These are phyloP conservation scores for Menidia beryllina DNA, from an alignment of 2,113 vertebrate genomes.

Conservation along the genomic window DNA sequence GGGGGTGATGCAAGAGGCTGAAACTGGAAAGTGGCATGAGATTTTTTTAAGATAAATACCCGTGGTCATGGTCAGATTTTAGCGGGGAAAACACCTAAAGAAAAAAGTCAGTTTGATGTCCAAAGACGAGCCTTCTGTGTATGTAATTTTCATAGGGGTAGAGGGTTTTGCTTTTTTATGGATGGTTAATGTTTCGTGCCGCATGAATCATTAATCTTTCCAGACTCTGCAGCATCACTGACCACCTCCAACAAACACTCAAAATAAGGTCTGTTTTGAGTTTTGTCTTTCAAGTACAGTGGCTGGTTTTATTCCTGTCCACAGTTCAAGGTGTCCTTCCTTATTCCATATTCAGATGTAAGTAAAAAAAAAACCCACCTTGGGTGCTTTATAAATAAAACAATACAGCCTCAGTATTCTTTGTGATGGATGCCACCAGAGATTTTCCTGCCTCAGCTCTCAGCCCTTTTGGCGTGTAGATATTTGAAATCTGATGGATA, in stretches of 20 bases:
- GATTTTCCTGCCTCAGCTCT: constrained; percentile 61
- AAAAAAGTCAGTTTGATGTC: neutral
- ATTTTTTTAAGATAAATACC: constrained; percentile 24
- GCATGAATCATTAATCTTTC: constrained; percentile 12
- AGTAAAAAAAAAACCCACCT: constrained; percentile 37
- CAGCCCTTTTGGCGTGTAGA: constrained; percentile 51
- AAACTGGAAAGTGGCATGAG: constrained; percentile 24
- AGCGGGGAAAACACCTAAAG: neutral
- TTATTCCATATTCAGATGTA: constrained; percentile 65
- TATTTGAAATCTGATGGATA: constrained; percentile 58
- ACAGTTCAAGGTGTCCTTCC: constrained; percentile 70
- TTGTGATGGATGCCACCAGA: constrained; percentile 62
- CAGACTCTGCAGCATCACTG: constrained; percentile 1
- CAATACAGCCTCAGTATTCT: constrained; percentile 60
- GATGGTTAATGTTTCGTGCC: neutral
- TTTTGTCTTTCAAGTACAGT: constrained; percentile 29
- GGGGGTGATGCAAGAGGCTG: constrained; percentile 50
- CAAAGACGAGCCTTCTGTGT: neutral
- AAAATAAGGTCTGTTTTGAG: constrained; percentile 21
- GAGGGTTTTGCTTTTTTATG: neutral
- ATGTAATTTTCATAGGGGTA: neutral
- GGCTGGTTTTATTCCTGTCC: constrained; percentile 62
- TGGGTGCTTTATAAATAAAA: constrained; percentile 75
- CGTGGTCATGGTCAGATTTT: neutral
- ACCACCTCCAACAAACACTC: constrained; percentile 16